Conservation (phyloP, 1,140 invertebrate species). For the Ylistrum balloti region DNA sequence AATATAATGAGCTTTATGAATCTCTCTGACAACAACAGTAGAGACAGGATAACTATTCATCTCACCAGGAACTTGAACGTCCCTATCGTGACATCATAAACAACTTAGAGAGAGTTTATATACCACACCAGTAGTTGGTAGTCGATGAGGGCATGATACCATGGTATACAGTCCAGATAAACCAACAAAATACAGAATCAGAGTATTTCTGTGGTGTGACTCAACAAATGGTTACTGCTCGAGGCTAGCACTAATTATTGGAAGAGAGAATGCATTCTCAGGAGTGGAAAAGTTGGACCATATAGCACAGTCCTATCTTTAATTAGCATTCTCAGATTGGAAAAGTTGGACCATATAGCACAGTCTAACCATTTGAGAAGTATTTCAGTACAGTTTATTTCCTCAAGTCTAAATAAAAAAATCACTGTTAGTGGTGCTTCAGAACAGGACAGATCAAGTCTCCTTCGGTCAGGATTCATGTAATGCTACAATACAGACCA, state of each 20-base stretch:
- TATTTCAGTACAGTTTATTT: too few species aligned
- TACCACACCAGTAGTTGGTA: background rate
- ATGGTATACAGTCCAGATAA: constrained; percentile 24
- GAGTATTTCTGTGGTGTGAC: constrained; percentile 55
- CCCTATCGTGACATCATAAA: background rate
- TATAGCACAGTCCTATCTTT: too few species aligned
- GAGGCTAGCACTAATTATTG: constrained; percentile 55
- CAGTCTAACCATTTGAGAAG: too few species aligned
- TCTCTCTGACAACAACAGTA: background rate
- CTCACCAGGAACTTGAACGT: background rate
- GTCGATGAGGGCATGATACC: constrained; percentile 46
- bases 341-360: too few species aligned
- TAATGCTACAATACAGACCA: too few species aligned
- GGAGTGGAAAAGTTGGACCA: too few species aligned
- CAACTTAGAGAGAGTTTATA: background rate
- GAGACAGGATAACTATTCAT: background rate
- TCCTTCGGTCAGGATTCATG: too few species aligned
- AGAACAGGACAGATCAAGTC: too few species aligned
- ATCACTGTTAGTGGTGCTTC: too few species aligned
- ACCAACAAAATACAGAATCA: constrained; percentile 55
- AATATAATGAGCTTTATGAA: constrained; percentile 42
- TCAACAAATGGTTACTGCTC: constrained; percentile 51
- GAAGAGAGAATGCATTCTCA: too few species aligned
- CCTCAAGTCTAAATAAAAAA: too few species aligned
- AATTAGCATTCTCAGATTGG: too few species aligned